Evolutionary conservation across 1,140 invertebrate genomes (phyloP).

Genomic region (Papilio dardanus): DNA sequence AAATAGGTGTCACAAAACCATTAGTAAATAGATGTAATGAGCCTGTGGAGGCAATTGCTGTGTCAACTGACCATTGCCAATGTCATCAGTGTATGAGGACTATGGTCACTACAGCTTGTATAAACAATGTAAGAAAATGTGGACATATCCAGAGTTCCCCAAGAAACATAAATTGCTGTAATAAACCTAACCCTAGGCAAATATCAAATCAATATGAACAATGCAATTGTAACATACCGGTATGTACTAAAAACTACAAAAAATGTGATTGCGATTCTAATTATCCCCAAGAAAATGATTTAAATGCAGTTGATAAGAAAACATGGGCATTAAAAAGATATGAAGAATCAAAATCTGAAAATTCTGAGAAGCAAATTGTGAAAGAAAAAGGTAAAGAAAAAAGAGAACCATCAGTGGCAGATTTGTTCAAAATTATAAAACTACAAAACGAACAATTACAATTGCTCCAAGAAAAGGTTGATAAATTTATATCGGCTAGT

Average conservation of each 20-base stretch:
- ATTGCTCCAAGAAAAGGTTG: constrained; percentile 82
- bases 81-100: constrained; percentile 60
- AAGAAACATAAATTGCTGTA: constrained; percentile 24
- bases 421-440: constrained; percentile 83
- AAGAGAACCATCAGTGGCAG: constrained; percentile 80
- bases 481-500: constrained; percentile 70
- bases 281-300: neutral
- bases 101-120: constrained; percentile 1
- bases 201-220: constrained; percentile 15
- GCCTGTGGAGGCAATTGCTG: constrained; percentile 26
- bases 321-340: constrained; percentile 67
- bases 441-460: constrained; percentile 83
- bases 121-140: neutral
- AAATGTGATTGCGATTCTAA: constrained; percentile 31
- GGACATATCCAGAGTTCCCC: constrained; percentile 1
- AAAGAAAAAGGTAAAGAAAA: constrained; percentile 66
- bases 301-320: constrained; percentile 67
- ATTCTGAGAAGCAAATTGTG: constrained; percentile 59
- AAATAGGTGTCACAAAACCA: constrained; percentile 38
- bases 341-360: constrained; percentile 53
- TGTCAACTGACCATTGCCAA: constrained; percentile 48
- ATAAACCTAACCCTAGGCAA: neutral
- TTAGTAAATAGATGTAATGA: constrained; percentile 20
- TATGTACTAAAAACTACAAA: neutral
- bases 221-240: constrained; percentile 17